Evolutionary conservation across 2,113 vertebrate species (phyloP).

Genomic region (Paralichthys olivaceus): DNA sequence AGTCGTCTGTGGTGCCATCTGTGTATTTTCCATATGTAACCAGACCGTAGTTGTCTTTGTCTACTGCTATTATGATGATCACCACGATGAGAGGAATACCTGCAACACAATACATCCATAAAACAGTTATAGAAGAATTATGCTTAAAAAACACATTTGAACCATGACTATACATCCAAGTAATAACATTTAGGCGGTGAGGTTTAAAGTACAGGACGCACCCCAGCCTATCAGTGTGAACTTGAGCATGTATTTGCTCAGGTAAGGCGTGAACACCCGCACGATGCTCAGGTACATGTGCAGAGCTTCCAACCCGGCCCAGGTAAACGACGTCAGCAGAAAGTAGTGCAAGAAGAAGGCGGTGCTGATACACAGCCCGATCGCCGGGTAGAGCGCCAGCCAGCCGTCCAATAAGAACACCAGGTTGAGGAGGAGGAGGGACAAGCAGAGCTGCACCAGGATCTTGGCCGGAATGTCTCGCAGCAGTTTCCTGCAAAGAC

Average conservation of each 20-base stretch:
- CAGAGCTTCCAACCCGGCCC: conserved; percentile 97
- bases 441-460: conserved; percentile 92
- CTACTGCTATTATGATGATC: conserved; percentile 85
- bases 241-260: conserved; percentile 96
- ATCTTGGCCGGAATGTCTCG: conserved; percentile 97
- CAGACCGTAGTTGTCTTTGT: conserved; percentile 89
- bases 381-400: conserved; percentile 85
- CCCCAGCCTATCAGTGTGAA: conserved; percentile 93
- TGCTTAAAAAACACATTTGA: neutral
- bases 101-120: conserved; percentile 64
- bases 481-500: conserved; percentile 88
- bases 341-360: conserved; percentile 97
- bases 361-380: conserved; percentile 88
- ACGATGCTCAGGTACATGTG: conserved; percentile 98
- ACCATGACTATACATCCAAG: neutral
- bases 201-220: conserved; percentile 59
- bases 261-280: conserved; percentile 87
- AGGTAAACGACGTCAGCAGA: conserved; percentile 94
- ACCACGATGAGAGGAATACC: conserved; percentile 90
- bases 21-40: conserved; percentile 84
- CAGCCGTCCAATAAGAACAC: conserved; percentile 92
- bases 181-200: conserved; percentile 11
- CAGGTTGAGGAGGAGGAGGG: conserved; percentile 90
- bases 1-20: conserved; percentile 85
- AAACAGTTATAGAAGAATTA: neutral